Conservation (phyloP, 2,113 vertebrate genomes). For the Bucco capensis region DNA sequence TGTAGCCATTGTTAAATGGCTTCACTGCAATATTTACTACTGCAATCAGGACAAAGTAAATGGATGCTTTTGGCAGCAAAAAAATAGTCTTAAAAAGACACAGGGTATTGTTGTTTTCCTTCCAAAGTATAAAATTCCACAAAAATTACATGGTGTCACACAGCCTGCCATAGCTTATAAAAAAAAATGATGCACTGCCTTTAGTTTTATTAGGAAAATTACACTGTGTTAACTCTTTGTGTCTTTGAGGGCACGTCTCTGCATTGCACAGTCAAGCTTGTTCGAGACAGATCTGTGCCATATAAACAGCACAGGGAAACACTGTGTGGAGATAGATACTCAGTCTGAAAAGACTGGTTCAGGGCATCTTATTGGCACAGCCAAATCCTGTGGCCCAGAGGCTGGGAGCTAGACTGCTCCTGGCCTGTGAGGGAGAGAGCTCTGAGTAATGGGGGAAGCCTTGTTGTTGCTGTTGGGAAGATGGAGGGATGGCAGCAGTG, state of each 20-base stretch:
- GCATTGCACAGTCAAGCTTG: background rate
- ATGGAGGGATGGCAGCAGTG: background rate
- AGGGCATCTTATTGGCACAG: background rate
- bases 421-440: background rate
- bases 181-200: constrained; percentile 71
- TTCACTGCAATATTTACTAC: constrained; percentile 70
- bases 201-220: constrained; percentile 78
- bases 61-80: constrained; percentile 65
- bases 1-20: constrained; percentile 50
- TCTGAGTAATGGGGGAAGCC: background rate
- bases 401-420: background rate
- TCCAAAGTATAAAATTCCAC: constrained; percentile 76
- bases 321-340: background rate
- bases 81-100: constrained; percentile 69
- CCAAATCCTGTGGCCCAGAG: background rate
- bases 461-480: background rate
- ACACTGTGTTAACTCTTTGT: constrained; percentile 72
- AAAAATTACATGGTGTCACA: constrained; percentile 80
- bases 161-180: constrained; percentile 67
- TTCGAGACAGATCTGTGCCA: background rate
- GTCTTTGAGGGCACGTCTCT: constrained; percentile 11
- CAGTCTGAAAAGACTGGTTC: background rate
- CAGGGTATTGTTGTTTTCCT: constrained; percentile 70
- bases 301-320: fast-evolving
- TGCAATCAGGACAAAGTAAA: constrained; percentile 72